Base-by-base conservation (phyloP, 1,140 invertebrate species). In the Colletes gigas region DNA sequence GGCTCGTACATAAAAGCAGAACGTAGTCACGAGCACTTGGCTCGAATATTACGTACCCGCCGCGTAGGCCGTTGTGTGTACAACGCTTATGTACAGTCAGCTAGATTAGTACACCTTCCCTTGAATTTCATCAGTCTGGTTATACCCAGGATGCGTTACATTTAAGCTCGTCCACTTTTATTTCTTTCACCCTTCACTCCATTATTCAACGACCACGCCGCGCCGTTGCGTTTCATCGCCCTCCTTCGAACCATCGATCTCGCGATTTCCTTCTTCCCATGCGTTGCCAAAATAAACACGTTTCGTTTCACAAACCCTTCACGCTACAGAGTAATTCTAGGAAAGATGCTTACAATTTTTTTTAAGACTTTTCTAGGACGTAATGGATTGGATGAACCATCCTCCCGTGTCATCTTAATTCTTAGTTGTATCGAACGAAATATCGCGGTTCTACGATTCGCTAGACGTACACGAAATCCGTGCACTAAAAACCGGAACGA, bases 41-140 rank as follows among this genome's bases (percentile, higher is more conserved):
- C 83, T 86, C 67, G 85, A 85, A 86, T 86, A 86, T 86, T 86
- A 85, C 83, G 80, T 82, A 82, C 74, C 30, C 80, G 66, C 60
- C 65, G 41, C 65, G 59, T 67, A 65, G 44, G 8, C 54, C 76
- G 71, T 52, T 52, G 14, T 77, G 60, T 78, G 78, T 60, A 69
- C 63, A 73, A 72, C 83, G 65, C 68, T 81, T 84, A 73, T 59
- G 78, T 74, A 52, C 62, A 79, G 78, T 62, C 59, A 59, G 67
- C 67, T 76, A 83, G 78, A 83, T 85, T 85, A 85, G 78, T 83
- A 83, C 73, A 57, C 30, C 67, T 83, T 68, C 77, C 66, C 55
- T 30, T 57, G 59, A 78, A 78, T 78, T 59, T 76, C 9, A 4
- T 4, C 63, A 15, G 72, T 74, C 17, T 39, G 60, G 19, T 15